Evolutionary conservation across 1,140 invertebrate genomes (phyloP), one percentile per base, ranked within the genome.

Genomic region (Leptopilina boulardi): DNA sequence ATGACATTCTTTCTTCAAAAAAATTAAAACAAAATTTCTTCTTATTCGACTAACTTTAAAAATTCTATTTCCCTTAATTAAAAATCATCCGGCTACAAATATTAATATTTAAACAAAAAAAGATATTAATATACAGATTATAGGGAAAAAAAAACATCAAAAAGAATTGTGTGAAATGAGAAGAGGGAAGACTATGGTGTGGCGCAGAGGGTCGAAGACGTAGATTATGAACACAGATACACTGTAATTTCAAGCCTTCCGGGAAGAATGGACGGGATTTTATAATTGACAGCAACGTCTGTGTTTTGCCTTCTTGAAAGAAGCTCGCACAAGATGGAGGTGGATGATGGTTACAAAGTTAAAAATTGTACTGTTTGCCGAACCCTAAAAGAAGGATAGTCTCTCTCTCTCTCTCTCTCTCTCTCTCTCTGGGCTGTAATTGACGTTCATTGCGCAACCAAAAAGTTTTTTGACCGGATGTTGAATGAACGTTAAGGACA

Each of bases 251-350:
- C 44, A 83, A 85, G 75, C 85, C 85, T 87, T 87, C 86, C 84
- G 85, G 85, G 86, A 87, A 87, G 86, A 87, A 87, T 85, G 83
- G 86, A 83, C 81, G 78, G 85, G 83, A 83, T 4, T 84, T 85
- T 83, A 85, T 87, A 87, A 87, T 87, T 87, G 86, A 86, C 82
- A 87, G 84, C 83, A 84, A 83, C 83, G 84, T 83, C 83, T 84
- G 83, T 79, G 81, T 84, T 72, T 79, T 82, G 76, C 73, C 30
- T 6, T 6, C 6, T 2, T 3, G 30, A 34, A 34, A 34, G 34
- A 6, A n/a, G n/a, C n/a, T n/a, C n/a, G n/a, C n/a, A n/a, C n/a
- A 79, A 80, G 80, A 82, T 78, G 78, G 75, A 82, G 82, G 79
- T 78, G 84, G 78, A 81, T 75, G 76, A 79, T 78, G 80, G 80